Evolutionary conservation across 1,140 invertebrate species (phyloP).

Genomic region (Varroa destructor): DNA sequence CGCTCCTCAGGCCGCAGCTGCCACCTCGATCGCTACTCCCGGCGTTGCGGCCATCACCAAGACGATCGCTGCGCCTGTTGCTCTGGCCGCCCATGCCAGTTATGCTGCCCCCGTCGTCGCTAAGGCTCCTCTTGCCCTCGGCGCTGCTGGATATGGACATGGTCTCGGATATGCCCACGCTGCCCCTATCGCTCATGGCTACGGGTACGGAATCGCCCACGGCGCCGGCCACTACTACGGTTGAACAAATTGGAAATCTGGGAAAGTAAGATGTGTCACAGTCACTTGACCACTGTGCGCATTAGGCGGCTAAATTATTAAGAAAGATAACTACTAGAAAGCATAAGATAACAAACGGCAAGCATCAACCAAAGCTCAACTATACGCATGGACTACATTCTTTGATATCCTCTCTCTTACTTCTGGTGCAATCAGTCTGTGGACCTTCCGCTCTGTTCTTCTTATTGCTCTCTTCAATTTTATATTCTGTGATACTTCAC

Average conservation of each 20-base stretch:
- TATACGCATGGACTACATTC: no score
- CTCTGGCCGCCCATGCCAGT: conserved; percentile 1
- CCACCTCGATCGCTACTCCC: conserved; percentile 20
- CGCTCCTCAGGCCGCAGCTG: conserved; percentile 30
- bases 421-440: no score
- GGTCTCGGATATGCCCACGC: no score
- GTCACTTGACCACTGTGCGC: not conserved
- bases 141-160: not conserved
- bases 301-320: not conserved
- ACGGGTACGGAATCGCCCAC: conserved; percentile 1
- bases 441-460: no score
- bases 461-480: no score
- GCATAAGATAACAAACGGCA: no score
- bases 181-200: not conserved
- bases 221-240: not conserved
- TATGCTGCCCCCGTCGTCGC: not conserved
- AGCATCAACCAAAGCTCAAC: no score
- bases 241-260: not conserved
- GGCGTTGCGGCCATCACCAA: not conserved
- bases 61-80: not conserved
- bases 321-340: no score
- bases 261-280: not conserved
- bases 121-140: conserved; percentile 13
- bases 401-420: no score
- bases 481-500: no score